Evolutionary conservation across 2,113 vertebrate genomes (phyloP), one percentile per base, ranked within the genome.

Genomic region (Apeltes quadracus): DNA sequence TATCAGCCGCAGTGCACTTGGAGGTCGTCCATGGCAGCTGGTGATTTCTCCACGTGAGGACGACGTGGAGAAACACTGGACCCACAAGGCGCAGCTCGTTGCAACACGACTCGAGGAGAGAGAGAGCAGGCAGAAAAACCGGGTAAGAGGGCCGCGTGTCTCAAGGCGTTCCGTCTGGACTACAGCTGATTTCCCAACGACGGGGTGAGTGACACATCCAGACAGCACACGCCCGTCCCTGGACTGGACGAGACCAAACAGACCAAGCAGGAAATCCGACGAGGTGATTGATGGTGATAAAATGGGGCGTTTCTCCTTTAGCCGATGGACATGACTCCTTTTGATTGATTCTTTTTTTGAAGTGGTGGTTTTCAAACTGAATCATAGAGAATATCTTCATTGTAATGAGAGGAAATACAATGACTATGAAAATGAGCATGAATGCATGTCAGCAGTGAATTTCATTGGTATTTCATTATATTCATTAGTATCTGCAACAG

Each of bases 181-280:
- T 61, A 4, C 88, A 86, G 84, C 73, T 84, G 83, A 61, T 88
- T 85, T 87, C 77, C 48, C 64, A 82, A 81, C 80, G 56, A 75
- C 68, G 41, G 54, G 63, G 54, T 59, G 25, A 70, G 83, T 87
- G 86, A 81, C 79, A 83, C 77, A 79, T 87, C 65, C 14, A 64
- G 50, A 81, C 29, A 29, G 29, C 29, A 29, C 29, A 5, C 29
- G 20, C 66, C 72, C 67, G 69, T 72, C 68, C 65, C 72, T 76
- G 76, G 73, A 72, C 69, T 2, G 34, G 34, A 16, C 50, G 36
- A 25, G 71, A 79, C 61, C 23, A 78, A 76, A 72, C 55, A 71
- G 72, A 59, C 58, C 16, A 65, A 56, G 62, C 29, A 71, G 59
- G 48, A 39, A 25, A 11, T 14, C n/a, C 44, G 44, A 61, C 66